Evolutionary conservation across 2,113 vertebrate genomes (phyloP).

Genomic region (Hassar affinis): DNA sequence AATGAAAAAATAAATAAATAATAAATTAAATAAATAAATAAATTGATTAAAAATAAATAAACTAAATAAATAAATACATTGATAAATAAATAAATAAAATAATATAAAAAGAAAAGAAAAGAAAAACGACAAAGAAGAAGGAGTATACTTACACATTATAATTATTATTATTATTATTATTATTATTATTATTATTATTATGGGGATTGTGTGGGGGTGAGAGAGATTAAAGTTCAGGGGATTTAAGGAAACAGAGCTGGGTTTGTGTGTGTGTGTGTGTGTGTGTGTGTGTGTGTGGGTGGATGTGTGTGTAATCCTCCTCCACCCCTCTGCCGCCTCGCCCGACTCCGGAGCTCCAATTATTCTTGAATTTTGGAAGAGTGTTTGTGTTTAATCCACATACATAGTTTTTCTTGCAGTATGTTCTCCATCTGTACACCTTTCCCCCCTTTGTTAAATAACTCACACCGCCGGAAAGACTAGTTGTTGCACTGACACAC

Average conservation of each 20-base stretch:
- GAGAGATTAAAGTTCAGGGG: not conserved
- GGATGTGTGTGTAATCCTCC: not conserved
- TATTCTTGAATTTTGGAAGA: not conserved
- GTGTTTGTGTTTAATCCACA: not conserved
- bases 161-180: conserved; percentile 10
- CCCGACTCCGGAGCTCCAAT: not conserved
- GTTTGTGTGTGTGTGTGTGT: no score
- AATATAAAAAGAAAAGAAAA: not conserved
- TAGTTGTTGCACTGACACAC: not conserved
- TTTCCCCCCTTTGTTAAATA: not conserved
- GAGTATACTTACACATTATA: no score
- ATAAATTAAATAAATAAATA: no score
- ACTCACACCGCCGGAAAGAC: not conserved
- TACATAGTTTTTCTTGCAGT: not conserved
- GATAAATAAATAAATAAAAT: no score
- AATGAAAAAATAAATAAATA: no score
- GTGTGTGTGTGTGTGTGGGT: conserved; percentile 16
- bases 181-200: not conserved
- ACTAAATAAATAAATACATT: no score
- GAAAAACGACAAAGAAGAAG: not conserved
- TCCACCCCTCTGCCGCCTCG: not conserved
- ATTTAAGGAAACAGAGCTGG: not conserved
- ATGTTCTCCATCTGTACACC: not conserved
- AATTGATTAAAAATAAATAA: no score
- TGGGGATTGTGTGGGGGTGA: not conserved